phyloP scores from a whole-genome alignment of 2,888 invertebrate species.

The Amorpha juglandis region DNA sequence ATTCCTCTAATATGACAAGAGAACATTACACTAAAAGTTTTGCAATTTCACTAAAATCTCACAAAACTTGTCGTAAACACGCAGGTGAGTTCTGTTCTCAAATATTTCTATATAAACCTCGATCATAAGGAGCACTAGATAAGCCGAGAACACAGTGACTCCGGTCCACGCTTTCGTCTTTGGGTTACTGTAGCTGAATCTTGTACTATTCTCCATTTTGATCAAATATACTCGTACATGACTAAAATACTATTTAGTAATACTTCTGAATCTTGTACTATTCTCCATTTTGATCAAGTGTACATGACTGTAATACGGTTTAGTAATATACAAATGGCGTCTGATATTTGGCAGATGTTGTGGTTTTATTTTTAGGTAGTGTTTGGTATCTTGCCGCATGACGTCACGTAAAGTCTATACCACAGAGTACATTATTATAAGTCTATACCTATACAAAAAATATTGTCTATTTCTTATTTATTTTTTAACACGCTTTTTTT shows the following conservation, averaged over 20 bases:
- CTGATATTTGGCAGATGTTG: slow-evolving; percentile 9
- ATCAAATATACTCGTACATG: neutral
- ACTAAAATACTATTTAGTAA: neutral
- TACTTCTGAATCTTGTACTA: slow-evolving; percentile 39
- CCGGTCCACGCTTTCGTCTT: slow-evolving; percentile 59
- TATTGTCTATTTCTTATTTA: too few relatives aligned
- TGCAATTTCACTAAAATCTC: slow-evolving; percentile 16
- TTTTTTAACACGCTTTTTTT: too few relatives aligned
- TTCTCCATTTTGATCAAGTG: neutral
- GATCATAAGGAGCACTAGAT: slow-evolving; percentile 65
- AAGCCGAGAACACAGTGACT: slow-evolving; percentile 71
- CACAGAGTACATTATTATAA: too few relatives aligned
- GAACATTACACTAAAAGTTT: neutral
- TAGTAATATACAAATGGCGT: neutral
- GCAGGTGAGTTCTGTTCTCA: slow-evolving; percentile 65
- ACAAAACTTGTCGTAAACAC: slow-evolving; percentile 46
- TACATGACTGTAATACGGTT: neutral
- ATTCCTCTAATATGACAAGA: too few relatives aligned
- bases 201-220: slow-evolving; percentile 28
- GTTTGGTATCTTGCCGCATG: neutral
- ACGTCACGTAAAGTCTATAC: too few relatives aligned
- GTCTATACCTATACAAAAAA: too few relatives aligned
- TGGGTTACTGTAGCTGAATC: slow-evolving; percentile 51
- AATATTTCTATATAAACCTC: slow-evolving; percentile 71
- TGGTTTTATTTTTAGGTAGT: slow-evolving; percentile 11